Percentiles rank a stretch among this genome's conserved stretches.
phyloP scores from a whole-genome alignment of 2,888 invertebrate genomes.

The Altica lythri region DNA sequence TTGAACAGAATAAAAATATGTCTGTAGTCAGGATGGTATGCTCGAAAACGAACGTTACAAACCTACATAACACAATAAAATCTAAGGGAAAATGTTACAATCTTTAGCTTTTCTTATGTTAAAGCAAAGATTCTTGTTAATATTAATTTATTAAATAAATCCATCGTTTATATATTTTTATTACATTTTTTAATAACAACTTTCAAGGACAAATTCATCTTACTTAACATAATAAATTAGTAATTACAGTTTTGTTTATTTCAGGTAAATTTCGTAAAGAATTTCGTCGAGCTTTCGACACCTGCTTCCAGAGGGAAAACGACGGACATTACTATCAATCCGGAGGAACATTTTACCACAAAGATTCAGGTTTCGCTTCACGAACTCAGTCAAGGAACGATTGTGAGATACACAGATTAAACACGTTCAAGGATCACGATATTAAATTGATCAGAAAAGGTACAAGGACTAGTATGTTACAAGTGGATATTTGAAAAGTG shows the following conservation, averaged over 20 bases:
- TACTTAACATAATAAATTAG: too few species aligned
- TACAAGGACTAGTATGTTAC: constrained; percentile 46
- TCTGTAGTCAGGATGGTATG: too few species aligned
- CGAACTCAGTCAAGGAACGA: constrained; percentile 41
- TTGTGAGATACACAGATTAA: constrained; percentile 39
- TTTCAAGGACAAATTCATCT: too few species aligned
- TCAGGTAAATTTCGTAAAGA: constrained; percentile 76
- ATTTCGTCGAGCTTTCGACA: constrained; percentile 71
- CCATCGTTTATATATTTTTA: too few species aligned
- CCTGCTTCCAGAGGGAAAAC: constrained; percentile 56
- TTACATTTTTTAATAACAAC: too few species aligned
- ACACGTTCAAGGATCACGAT: constrained; percentile 37
- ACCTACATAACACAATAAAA: too few species aligned
- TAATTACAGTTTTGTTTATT: constrained; percentile 13
- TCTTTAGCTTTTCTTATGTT: too few species aligned
- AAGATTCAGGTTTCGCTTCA: constrained; percentile 40
- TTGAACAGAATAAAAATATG: too few species aligned
- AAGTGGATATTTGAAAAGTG: constrained; percentile 40
- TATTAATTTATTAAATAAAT: too few species aligned
- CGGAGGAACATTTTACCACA: constrained; percentile 35
- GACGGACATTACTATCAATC: constrained; percentile 31
- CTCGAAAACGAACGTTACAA: too few species aligned
- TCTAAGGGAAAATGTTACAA: too few species aligned
- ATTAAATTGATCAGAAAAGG: constrained; percentile 41
- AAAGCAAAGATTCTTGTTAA: too few species aligned